phyloP scores from a whole-genome alignment of 2,888 invertebrate species.

The Nemurella pictetii region DNA sequence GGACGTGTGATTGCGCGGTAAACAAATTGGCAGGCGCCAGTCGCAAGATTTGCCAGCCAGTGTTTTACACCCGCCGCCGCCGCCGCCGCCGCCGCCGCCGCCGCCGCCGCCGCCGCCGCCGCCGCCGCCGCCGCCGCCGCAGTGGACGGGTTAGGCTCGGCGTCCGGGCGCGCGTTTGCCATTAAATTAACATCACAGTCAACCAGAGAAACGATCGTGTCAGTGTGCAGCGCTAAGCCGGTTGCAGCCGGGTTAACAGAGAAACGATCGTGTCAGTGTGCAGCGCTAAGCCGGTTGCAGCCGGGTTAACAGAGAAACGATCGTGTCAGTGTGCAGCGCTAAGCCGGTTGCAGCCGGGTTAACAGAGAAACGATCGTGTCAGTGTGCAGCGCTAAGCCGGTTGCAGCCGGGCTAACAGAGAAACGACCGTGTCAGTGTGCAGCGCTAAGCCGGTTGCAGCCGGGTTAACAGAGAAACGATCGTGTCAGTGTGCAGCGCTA shows the following conservation, averaged over 20 bases:
- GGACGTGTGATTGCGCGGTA: background rate
- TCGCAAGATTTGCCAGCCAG: background rate
- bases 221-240: background rate
- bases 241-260: too few species aligned
- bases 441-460: background rate
- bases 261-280: background rate
- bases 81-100: too few species aligned
- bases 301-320: background rate
- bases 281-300: background rate
- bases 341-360: too few species aligned
- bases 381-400: background rate
- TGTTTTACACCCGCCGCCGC: background rate
- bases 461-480: background rate
- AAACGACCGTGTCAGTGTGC: background rate
- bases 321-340: background rate
- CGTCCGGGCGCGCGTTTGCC: background rate
- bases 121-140: too few species aligned
- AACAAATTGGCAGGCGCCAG: background rate
- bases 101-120: background rate
- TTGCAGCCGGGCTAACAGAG: too few species aligned
- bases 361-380: background rate
- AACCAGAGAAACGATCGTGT: background rate
- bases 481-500: background rate
- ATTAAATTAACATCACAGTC: conserved; percentile 6
- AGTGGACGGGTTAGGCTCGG: too few species aligned